phyloP scores from a whole-genome alignment of 2,797 vertebrate species.

The Taenioides sp. region DNA sequence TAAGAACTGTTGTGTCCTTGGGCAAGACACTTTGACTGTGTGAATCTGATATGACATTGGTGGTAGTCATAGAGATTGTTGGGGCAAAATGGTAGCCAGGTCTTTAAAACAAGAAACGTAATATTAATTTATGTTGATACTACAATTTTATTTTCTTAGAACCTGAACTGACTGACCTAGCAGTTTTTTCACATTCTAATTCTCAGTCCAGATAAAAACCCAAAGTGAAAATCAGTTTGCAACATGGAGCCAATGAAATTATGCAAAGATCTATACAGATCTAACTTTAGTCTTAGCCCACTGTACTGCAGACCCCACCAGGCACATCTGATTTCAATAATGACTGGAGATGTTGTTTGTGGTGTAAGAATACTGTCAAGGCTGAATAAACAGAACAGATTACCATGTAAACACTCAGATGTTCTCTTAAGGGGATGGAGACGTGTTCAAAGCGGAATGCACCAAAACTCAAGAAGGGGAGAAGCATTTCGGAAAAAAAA shows the following conservation, averaged over 20 bases:
- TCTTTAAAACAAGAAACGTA: not conserved
- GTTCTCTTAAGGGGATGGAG: slow-evolving; percentile 13
- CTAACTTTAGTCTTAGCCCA: slow-evolving; percentile 13
- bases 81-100: too few relatives aligned
- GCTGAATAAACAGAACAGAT: slow-evolving; percentile 21
- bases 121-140: too few relatives aligned
- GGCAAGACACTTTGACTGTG: too few relatives aligned
- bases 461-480: not conserved
- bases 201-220: not conserved
- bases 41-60: too few relatives aligned
- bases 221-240: not conserved
- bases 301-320: slow-evolving; percentile 6
- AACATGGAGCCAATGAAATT: slow-evolving; percentile 6
- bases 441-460: not conserved
- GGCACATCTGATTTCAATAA: slow-evolving; percentile 14
- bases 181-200: not conserved
- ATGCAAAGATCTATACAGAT: slow-evolving; percentile 9
- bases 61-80: too few relatives aligned
- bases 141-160: not conserved
- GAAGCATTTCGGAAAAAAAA: slow-evolving; percentile 5
- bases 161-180: not conserved
- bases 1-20: too few relatives aligned
- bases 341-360: slow-evolving; percentile 12
- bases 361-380: slow-evolving; percentile 17
- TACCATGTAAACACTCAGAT: slow-evolving; percentile 14